Percentiles rank a stretch among this genome's conserved stretches.
Evolutionary conservation across 2,888 invertebrate species (phyloP).

Genomic region (Zaprionus bogoriensis): DNA sequence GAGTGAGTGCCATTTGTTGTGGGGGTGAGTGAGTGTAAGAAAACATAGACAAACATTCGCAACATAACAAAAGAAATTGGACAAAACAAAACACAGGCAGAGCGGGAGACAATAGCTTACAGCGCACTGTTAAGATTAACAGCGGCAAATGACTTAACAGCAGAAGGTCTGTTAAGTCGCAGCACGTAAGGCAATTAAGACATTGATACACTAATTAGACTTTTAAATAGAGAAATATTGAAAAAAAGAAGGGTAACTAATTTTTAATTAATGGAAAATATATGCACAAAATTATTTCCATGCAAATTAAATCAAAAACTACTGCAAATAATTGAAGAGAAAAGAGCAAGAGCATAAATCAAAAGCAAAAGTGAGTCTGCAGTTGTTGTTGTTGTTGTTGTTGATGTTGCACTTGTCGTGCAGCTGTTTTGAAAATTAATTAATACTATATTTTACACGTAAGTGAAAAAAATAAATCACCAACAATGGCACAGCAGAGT

Average conservation of each 20-base stretch:
- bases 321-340: too few relatives aligned
- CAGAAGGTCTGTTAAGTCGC: constrained; percentile 6
- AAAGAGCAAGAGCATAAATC: too few relatives aligned
- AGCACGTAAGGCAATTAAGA: constrained; percentile 21
- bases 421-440: constrained; percentile 68
- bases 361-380: neutral
- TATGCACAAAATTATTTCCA: neutral
- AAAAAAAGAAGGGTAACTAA: neutral
- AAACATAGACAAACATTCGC: constrained; percentile 59
- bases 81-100: constrained; percentile 35
- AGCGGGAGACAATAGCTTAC: constrained; percentile 10
- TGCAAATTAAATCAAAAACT: neutral
- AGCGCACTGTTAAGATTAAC: constrained; percentile 32
- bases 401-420: constrained; percentile 40
- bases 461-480: constrained; percentile 69
- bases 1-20: neutral
- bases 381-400: constrained; percentile 6
- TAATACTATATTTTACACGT: constrained; percentile 53
- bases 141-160: constrained; percentile 33
- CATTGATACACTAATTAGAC: too few relatives aligned
- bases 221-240: neutral
- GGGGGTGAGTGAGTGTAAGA: constrained; percentile 29
- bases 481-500: constrained; percentile 29
- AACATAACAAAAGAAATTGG: constrained; percentile 64
- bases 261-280: neutral